Base-by-base conservation (phyloP, 2,113 vertebrate species). In the Pachyramphus minor region DNA sequence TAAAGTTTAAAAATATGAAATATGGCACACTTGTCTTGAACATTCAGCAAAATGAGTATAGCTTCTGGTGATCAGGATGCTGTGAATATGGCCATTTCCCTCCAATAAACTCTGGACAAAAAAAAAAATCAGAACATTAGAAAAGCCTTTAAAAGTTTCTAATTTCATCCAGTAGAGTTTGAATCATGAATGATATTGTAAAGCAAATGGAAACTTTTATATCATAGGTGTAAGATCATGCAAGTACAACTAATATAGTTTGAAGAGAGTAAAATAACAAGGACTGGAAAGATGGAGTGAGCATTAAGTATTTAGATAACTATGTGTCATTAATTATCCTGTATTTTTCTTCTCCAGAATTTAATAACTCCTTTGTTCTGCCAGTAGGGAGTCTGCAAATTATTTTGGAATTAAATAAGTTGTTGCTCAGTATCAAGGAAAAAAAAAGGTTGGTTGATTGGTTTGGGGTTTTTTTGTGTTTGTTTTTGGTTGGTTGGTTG, bases 261-360 rank as follows among this genome's bases (percentile, higher is more conserved):
- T 63, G 30, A 84, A 47, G 78, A 72, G 15, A 22, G 2, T 28
- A 30, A 67, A 37, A 37, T 49, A 35, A 23, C 6, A 21, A 28
- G 6, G 9, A 84, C 73, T 15, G 16, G 11, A 55, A 83, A 79
- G 27, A 23, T 27, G n/a, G 12, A 59, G 3, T 2, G 0, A 83
- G 47, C 8, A 27, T 59, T 64, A 52, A 45, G 25, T 24, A 35
- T 2, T 8, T 35, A 22, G n/a, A n/a, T n/a, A n/a, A n/a, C n/a
- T n/a, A n/a, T n/a, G n/a, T n/a, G n/a, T n/a, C n/a, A n/a, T 1
- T 53, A 52, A 22, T 7, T 60, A 55, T 22, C 5, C 1, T 75
- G 11, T 49, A 42, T 35, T 89, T 93, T 90, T 69, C 16, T 69
- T 66, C 17, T 69, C 44, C 5, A 37, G 5, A 13, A 59, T n/a